Evolutionary conservation across 2,888 invertebrate genomes (phyloP).

Genomic region (Beris chalybata): DNA sequence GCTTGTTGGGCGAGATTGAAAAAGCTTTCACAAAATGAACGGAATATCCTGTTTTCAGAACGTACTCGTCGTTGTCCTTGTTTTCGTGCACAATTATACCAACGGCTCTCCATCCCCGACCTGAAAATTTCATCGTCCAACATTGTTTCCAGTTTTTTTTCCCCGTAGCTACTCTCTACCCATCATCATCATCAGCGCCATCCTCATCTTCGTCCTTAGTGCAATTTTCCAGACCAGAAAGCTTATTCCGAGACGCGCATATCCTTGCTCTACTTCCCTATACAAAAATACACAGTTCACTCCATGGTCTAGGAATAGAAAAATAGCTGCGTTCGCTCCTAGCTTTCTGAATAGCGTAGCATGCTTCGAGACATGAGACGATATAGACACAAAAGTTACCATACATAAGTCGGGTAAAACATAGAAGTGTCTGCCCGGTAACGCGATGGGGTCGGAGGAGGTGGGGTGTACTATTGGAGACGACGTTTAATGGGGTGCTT

Average conservation of each 20-base stretch:
- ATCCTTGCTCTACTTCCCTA: conserved; percentile 1
- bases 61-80: background rate
- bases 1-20: conserved; percentile 31
- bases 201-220: conserved; percentile 36
- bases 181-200: background rate
- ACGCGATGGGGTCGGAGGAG: conserved; percentile 8
- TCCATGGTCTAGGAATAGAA: conserved; percentile 15
- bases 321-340: conserved; percentile 7
- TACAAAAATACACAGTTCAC: background rate
- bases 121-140: conserved; percentile 21
- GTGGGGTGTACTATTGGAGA: conserved; percentile 8
- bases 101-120: conserved; percentile 14
- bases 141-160: conserved; percentile 17
- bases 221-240: conserved; percentile 39
- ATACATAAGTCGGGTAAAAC: conserved; percentile 34
- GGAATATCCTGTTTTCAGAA: conserved; percentile 1
- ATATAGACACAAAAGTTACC: conserved; percentile 40
- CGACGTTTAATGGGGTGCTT: conserved; percentile 57
- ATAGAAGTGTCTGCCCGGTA: conserved; percentile 39
- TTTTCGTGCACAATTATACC: background rate
- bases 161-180: background rate
- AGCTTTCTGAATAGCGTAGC: conserved; percentile 8
- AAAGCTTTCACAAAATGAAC: conserved; percentile 32
- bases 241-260: conserved; percentile 33
- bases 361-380: conserved; percentile 23